Evolutionary conservation across 92 coral and sea anemone genomes (phyloP).

Genomic region (Parazoanthus atlanticus): DNA sequence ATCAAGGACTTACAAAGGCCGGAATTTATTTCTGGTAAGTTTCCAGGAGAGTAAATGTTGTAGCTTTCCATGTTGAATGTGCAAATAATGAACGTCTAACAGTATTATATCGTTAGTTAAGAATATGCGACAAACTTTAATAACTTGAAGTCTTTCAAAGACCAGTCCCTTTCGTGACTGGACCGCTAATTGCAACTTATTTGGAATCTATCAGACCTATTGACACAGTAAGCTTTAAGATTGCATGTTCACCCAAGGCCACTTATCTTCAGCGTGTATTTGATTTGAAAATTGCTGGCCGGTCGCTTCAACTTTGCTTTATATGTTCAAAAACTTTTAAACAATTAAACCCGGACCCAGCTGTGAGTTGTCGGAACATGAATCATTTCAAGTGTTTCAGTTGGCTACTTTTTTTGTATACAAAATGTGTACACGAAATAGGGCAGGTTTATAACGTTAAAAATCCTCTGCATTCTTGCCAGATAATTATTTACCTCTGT

Average conservation of each 20-base stretch:
- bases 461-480: not conserved
- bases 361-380: not conserved
- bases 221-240: not conserved
- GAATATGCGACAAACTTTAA: no score
- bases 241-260: constrained; percentile 13
- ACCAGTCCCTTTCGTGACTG: not conserved
- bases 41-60: not conserved
- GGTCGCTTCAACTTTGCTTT: not conserved
- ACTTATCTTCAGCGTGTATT: not conserved
- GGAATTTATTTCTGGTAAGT: not conserved
- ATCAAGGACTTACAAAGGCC: not conserved
- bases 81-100: no score
- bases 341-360: not conserved
- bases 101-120: no score
- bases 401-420: not conserved
- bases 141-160: no score
- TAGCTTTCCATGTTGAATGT: not conserved
- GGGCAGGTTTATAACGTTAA: not conserved
- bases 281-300: not conserved
- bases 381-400: not conserved
- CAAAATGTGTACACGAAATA: not conserved
- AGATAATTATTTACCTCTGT: not conserved
- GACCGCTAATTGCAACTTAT: not conserved
- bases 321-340: not conserved
- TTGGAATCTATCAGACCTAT: not conserved